Conservation (phyloP, 2,797 vertebrate genomes). For the Pangasius mekongensis region DNA sequence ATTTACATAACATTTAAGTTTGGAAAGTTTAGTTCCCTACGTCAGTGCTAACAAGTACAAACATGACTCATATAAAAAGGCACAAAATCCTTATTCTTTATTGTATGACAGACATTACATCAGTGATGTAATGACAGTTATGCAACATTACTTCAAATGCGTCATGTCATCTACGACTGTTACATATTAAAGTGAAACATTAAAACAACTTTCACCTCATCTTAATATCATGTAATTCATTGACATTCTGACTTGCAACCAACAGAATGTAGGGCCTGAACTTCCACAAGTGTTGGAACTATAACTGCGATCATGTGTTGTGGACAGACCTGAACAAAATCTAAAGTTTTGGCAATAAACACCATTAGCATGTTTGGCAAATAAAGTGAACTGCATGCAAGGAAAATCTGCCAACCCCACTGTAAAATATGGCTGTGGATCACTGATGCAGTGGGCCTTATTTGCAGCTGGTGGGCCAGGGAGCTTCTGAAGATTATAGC, state of each 20-base stretch:
- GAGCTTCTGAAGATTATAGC: background rate
- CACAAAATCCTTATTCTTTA: background rate
- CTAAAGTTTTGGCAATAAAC: constrained; percentile 17
- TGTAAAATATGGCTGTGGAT: background rate
- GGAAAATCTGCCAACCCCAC: background rate
- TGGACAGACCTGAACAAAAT: background rate
- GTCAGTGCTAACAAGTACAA: background rate
- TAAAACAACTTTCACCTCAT: background rate
- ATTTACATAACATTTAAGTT: background rate
- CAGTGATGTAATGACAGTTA: background rate
- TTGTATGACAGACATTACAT: background rate
- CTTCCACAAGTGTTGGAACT: background rate
- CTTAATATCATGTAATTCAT: background rate
- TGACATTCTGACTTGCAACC: background rate
- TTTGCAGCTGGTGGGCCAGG: background rate
- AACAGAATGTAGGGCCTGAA: background rate
- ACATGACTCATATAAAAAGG: background rate
- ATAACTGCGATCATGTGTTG: background rate
- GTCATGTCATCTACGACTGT: background rate
- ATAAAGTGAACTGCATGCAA: background rate
- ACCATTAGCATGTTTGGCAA: constrained; percentile 15
- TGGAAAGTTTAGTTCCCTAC: background rate
- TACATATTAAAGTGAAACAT: background rate
- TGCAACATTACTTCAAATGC: background rate
- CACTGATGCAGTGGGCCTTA: background rate